These are phyloP conservation scores for Buceros bicornis DNA, from an alignment of 2,797 vertebrate genomes.

Conservation along the genomic window DNA sequence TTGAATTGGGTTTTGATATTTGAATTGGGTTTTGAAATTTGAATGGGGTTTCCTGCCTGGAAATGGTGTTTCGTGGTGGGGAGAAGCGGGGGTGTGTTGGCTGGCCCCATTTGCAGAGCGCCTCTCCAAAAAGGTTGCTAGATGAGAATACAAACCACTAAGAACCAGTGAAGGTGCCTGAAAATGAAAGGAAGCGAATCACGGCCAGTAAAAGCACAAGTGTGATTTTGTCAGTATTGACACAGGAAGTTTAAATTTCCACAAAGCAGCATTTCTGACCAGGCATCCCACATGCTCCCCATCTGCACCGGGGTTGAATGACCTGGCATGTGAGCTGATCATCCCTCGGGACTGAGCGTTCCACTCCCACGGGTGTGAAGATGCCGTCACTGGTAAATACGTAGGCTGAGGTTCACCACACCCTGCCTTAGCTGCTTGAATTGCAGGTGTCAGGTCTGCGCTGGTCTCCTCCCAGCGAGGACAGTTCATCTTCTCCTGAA, in stretches of 20 bases:
- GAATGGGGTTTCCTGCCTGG: background rate
- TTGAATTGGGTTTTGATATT: background rate
- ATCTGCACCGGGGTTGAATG: background rate
- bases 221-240: background rate
- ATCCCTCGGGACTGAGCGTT: accelerated
- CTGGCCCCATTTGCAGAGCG: accelerated
- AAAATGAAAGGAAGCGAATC: background rate
- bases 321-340: background rate
- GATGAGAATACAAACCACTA: background rate
- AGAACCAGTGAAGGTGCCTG: background rate
- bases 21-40: background rate
- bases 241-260: background rate
- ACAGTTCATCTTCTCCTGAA: background rate
- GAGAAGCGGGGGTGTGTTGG: background rate
- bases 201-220: background rate
- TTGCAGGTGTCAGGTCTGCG: background rate
- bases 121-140: background rate
- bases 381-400: background rate
- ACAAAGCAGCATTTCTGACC: background rate
- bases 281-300: background rate
- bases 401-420: background rate
- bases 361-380: background rate
- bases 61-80: background rate
- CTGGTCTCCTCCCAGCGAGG: background rate
- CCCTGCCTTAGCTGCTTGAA: background rate